Evolutionary conservation across 2,888 invertebrate species (phyloP).

Genomic region (Azorinus chamasolen): DNA sequence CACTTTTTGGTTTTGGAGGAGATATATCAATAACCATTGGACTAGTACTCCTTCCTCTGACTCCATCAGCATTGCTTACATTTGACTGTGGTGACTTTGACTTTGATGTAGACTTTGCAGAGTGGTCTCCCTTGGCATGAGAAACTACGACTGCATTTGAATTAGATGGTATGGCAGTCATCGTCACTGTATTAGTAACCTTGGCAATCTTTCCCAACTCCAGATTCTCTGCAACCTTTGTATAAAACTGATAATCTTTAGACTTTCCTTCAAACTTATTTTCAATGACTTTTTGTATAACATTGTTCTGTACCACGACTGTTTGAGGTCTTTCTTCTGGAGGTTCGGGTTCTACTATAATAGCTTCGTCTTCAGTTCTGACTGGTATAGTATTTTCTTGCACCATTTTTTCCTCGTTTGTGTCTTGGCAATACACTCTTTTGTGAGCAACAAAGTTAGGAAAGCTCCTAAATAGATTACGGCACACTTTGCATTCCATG

Average conservation of each 20-base stretch:
- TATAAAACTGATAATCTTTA: slow-evolving; percentile 73
- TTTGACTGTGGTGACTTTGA: background rate
- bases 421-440: slow-evolving; percentile 91
- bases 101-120: background rate
- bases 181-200: slow-evolving; percentile 61
- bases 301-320: background rate
- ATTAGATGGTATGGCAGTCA: slow-evolving; percentile 72
- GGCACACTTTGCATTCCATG: slow-evolving; percentile 95
- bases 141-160: slow-evolving; percentile 66
- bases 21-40: too few relatives aligned
- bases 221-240: slow-evolving; percentile 73
- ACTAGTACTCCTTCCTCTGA: too few relatives aligned
- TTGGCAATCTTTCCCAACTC: slow-evolving; percentile 62
- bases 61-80: too few relatives aligned
- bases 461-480: slow-evolving; percentile 94
- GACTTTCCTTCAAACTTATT: slow-evolving; percentile 42
- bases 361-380: slow-evolving; percentile 61
- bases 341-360: slow-evolving; percentile 76
- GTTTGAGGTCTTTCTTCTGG: slow-evolving; percentile 53
- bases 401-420: slow-evolving; percentile 49
- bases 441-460: slow-evolving; percentile 96
- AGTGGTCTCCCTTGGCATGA: background rate
- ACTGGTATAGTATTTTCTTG: slow-evolving; percentile 33
- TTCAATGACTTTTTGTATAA: background rate
- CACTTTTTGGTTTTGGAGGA: too few relatives aligned